phyloP scores from a whole-genome alignment of 2,888 invertebrate genomes.

The Lasioglossum villosulum region DNA sequence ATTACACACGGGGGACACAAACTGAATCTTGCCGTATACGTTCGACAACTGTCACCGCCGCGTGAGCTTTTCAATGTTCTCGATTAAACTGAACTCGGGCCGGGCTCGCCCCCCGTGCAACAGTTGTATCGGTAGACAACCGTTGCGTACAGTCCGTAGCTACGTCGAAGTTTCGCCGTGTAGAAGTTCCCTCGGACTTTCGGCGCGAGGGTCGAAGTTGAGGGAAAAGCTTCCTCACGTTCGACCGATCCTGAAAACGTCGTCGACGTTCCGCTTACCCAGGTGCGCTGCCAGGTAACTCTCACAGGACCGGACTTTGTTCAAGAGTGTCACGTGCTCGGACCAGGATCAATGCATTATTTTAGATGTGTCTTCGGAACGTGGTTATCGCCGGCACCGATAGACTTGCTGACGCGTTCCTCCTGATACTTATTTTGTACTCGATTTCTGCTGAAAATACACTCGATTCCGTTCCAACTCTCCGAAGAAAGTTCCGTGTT shows the following conservation, averaged over 20 bases:
- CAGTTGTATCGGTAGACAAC: conserved; percentile 61
- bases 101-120: conserved; percentile 34
- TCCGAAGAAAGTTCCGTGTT: no score
- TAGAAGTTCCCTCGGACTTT: conserved; percentile 57
- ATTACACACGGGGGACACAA: conserved; percentile 29
- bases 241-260: conserved; percentile 61
- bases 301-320: conserved; percentile 54
- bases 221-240: conserved; percentile 49
- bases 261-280: conserved; percentile 43
- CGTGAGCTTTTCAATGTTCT: conserved; percentile 36
- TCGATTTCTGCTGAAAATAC: conserved; percentile 8
- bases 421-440: conserved; percentile 39
- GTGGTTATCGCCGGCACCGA: conserved; percentile 6
- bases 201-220: conserved; percentile 44
- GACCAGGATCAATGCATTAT: conserved; percentile 58
- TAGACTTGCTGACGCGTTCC: conserved; percentile 3
- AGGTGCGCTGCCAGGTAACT: conserved; percentile 56
- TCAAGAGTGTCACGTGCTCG: conserved; percentile 48
- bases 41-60: not conserved
- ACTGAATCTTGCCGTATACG: conserved; percentile 18
- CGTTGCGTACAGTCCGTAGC: conserved; percentile 38
- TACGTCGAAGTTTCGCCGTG: conserved; percentile 40
- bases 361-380: conserved; percentile 52
- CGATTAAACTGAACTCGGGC: conserved; percentile 33
- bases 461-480: not conserved